Evolutionary conservation across 2,888 invertebrate species (phyloP).

Genomic region (Biston betularia): DNA sequence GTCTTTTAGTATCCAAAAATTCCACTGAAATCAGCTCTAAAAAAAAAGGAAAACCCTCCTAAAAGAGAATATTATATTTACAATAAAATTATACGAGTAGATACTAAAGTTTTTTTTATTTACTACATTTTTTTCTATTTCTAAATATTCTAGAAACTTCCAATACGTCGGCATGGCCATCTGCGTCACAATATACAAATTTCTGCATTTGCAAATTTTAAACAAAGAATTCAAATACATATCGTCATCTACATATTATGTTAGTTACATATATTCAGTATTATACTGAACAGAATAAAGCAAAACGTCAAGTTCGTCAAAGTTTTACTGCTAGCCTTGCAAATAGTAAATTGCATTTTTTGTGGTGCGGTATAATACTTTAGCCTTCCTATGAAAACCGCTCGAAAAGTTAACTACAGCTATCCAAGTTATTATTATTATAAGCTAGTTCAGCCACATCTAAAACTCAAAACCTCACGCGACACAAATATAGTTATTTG

Average conservation of each 20-base stretch:
- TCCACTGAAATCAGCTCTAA: too few species aligned
- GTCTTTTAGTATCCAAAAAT: too few species aligned
- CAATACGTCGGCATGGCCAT: not conserved
- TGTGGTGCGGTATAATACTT: not conserved
- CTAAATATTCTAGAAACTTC: not conserved
- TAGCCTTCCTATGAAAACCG: too few species aligned
- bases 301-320: not conserved
- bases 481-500: too few species aligned
- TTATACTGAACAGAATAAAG: not conserved
- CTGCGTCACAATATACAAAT: constrained; percentile 39
- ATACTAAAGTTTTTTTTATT: too few species aligned
- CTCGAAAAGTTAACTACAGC: too few species aligned
- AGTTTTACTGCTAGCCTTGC: not conserved
- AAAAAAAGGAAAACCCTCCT: too few species aligned
- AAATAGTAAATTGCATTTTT: not conserved
- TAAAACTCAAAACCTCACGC: too few species aligned
- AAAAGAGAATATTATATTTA: too few species aligned
- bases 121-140: not conserved
- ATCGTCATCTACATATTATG: not conserved
- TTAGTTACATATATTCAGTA: not conserved
- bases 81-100: too few species aligned
- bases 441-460: too few species aligned
- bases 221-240: constrained; percentile 4
- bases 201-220: constrained; percentile 12
- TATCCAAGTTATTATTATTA: too few species aligned